Percentiles rank a stretch among this genome's conserved stretches.
phyloP scores from a whole-genome alignment of 2,797 vertebrate genomes.

The Betta splendens region DNA sequence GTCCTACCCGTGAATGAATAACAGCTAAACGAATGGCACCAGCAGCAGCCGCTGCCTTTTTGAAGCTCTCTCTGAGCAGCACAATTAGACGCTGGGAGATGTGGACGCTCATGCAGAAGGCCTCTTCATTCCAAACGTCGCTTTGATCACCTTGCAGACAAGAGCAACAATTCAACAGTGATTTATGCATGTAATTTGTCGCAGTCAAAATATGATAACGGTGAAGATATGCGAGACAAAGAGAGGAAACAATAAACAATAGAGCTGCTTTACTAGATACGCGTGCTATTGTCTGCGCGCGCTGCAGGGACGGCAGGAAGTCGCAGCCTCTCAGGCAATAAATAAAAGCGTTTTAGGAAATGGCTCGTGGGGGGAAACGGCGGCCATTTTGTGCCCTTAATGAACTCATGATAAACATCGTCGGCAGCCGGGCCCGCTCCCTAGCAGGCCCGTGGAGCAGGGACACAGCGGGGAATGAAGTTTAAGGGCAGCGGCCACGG shows the following conservation, averaged over 20 bases:
- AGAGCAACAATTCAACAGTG: constrained; percentile 45
- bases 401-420: constrained; percentile 63
- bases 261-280: neutral
- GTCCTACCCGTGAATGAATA: constrained; percentile 55
- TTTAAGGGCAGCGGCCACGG: constrained; percentile 28
- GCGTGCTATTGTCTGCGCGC: neutral
- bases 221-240: constrained; percentile 1
- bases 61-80: constrained; percentile 36
- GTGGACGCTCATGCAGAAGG: constrained; percentile 48
- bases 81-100: constrained; percentile 61
- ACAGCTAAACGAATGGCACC: constrained; percentile 48
- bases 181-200: constrained; percentile 26
- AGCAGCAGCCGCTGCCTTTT: too few species aligned
- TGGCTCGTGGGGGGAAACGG: constrained; percentile 28
- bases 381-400: constrained; percentile 71
- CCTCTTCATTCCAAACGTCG: constrained; percentile 53
- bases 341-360: constrained; percentile 35
- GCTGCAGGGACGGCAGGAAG: constrained; percentile 6
- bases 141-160: constrained; percentile 71
- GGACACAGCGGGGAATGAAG: constrained; percentile 24
- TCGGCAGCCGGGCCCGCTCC: constrained; percentile 11
- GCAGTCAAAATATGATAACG: constrained; percentile 12
- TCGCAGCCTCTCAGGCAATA: neutral
- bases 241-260: constrained; percentile 5
- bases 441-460: constrained; percentile 13